phyloP scores from a whole-genome alignment of 2,113 vertebrate genomes.

The Geothlypis trichas region DNA sequence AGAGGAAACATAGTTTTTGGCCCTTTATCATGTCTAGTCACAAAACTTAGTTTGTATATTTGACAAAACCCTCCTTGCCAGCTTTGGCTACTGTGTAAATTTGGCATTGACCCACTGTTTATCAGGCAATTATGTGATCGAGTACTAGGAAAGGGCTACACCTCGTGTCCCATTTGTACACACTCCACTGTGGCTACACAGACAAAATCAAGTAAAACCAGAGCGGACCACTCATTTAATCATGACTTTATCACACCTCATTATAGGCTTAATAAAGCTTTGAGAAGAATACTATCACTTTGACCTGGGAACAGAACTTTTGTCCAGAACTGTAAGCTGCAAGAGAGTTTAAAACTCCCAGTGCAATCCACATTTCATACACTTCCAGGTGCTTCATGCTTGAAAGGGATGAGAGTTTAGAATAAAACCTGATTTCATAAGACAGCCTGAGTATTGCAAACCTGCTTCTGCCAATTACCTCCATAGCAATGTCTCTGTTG shows the following conservation, averaged over 20 bases:
- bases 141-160: neutral
- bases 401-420: neutral
- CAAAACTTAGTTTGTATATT: neutral
- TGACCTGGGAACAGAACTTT: neutral
- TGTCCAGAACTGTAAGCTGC: neutral
- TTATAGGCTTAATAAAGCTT: neutral
- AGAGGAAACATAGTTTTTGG: neutral
- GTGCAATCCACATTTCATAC: neutral
- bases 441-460: neutral
- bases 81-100: neutral
- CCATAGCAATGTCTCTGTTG: neutral
- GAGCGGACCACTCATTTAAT: neutral
- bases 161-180: neutral
- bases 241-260: neutral
- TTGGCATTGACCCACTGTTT: neutral
- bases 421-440: neutral
- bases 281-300: neutral
- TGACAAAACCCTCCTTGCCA: neutral
- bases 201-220: neutral
- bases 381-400: neutral
- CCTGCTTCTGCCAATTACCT: neutral
- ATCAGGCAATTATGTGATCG: neutral
- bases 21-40: neutral
- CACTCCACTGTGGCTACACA: neutral
- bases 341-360: neutral